A percentile compares a stretch with the other conserved stretches of the same genome.
phyloP scores from a whole-genome alignment of 2,888 invertebrate species.

The Eupithecia tripunctaria region DNA sequence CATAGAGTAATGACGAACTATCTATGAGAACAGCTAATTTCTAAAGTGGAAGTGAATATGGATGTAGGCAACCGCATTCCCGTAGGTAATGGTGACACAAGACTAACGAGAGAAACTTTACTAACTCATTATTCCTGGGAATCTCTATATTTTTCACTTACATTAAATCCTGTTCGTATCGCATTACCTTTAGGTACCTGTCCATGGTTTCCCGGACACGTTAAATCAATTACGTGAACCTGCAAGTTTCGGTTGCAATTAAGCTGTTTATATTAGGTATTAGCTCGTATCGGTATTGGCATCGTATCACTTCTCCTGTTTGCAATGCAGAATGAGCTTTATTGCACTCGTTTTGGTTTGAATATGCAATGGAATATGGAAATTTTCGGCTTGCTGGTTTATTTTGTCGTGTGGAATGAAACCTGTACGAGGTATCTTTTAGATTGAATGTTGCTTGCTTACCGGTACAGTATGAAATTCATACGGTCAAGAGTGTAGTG shows the following conservation, averaged over 20 bases:
- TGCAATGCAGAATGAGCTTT: constrained; percentile 44
- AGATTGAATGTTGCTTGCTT: background rate
- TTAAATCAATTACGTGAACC: constrained; percentile 65
- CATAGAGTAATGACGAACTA: constrained; percentile 12
- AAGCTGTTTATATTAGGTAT: constrained; percentile 62
- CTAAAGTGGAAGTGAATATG: constrained; percentile 61
- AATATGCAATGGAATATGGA: constrained; percentile 15
- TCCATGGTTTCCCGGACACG: constrained; percentile 51
- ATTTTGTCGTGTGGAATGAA: background rate
- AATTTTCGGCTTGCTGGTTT: constrained; percentile 4
- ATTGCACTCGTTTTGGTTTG: constrained; percentile 15
- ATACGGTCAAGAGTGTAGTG: background rate
- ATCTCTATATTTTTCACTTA: constrained; percentile 2
- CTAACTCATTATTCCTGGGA: constrained; percentile 58
- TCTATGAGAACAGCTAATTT: constrained; percentile 61
- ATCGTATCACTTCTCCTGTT: constrained; percentile 42
- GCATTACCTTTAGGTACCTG: background rate
- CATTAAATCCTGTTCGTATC: background rate
- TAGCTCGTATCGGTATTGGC: constrained; percentile 42
- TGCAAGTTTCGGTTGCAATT: constrained; percentile 65
- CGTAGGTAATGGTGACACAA: constrained; percentile 64
- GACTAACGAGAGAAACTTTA: constrained; percentile 66
- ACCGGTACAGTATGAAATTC: background rate
- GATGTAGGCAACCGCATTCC: constrained; percentile 50
- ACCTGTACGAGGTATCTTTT: background rate